These are phyloP conservation scores for Xestia xanthographa DNA, from an alignment of 2,888 invertebrate genomes.

Conservation along the genomic window DNA sequence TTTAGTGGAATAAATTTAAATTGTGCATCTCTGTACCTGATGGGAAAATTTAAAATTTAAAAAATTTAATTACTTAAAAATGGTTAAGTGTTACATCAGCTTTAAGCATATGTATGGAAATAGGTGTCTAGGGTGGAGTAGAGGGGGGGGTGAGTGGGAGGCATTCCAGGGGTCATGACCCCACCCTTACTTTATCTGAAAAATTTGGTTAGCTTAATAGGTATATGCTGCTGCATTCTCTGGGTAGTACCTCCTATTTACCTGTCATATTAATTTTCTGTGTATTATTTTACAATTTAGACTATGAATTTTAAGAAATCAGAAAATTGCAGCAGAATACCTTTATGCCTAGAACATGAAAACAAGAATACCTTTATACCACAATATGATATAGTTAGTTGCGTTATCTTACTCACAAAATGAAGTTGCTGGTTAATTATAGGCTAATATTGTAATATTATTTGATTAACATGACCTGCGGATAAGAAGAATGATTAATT, in stretches of 20 bases:
- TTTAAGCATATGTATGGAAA: conserved; percentile 25
- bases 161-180: conserved; percentile 40
- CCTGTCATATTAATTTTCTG: not conserved
- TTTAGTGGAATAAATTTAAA: not conserved
- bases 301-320: not conserved
- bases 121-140: not conserved
- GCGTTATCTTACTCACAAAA: not conserved
- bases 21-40: not conserved
- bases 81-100: conserved; percentile 21
- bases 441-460: not conserved
- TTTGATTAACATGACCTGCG: conserved; percentile 49
- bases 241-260: not conserved
- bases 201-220: conserved; percentile 17
- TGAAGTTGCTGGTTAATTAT: not conserved
- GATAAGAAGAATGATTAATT: conserved; percentile 88
- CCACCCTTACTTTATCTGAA: conserved; percentile 26
- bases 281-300: not conserved
- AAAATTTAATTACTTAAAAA: not conserved
- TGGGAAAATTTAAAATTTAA: not conserved
- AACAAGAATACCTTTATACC: not conserved
- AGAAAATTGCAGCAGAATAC: not conserved
- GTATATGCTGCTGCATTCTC: not conserved
- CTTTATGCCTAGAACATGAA: no score
- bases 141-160: conserved; percentile 1
- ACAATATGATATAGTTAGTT: no score